Percentiles rank a stretch among this genome's conserved stretches.
phyloP scores from a whole-genome alignment of 1,140 invertebrate genomes.

The Diprion similis region DNA sequence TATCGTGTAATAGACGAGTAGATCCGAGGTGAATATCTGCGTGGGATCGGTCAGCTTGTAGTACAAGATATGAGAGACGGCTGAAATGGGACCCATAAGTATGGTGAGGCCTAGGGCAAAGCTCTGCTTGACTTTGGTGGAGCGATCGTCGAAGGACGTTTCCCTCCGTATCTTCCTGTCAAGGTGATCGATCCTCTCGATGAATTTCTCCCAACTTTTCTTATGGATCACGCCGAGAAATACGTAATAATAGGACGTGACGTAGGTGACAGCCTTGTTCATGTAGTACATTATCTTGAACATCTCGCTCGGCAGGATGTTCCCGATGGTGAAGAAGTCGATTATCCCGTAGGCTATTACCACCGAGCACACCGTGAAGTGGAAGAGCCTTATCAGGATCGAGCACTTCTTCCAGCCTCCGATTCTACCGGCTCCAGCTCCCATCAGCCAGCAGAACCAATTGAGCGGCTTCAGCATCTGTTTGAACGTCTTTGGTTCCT shows the following conservation, averaged over 20 bases:
- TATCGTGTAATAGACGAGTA: slow-evolving; percentile 44
- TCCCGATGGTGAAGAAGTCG: slow-evolving; percentile 41
- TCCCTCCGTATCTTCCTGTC: slow-evolving; percentile 34
- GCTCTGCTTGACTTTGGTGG: slow-evolving; percentile 28
- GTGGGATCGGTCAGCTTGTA: slow-evolving; percentile 37
- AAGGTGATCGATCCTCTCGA: slow-evolving; percentile 32
- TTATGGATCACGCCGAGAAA: slow-evolving; percentile 35
- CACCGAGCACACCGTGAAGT: slow-evolving; percentile 38
- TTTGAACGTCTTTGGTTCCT: slow-evolving; percentile 28
- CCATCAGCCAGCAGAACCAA: slow-evolving; percentile 38
- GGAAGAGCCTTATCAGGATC: slow-evolving; percentile 32
- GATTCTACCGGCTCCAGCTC: slow-evolving; percentile 35
- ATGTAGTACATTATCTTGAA: slow-evolving; percentile 47
- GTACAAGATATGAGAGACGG: slow-evolving; percentile 37
- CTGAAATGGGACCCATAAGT: slow-evolving; percentile 32
- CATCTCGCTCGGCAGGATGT: slow-evolving; percentile 40
- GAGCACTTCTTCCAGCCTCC: slow-evolving; percentile 31
- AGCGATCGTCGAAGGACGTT: slow-evolving; percentile 23
- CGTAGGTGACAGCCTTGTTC: slow-evolving; percentile 40
- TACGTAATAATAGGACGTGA: slow-evolving; percentile 46
- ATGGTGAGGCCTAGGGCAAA: slow-evolving; percentile 26
- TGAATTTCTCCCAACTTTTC: slow-evolving; percentile 39
- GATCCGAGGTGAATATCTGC: slow-evolving; percentile 43
- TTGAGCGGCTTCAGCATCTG: slow-evolving; percentile 32
- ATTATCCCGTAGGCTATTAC: slow-evolving; percentile 41